Evolutionary conservation across 2,888 invertebrate species (phyloP).

Genomic region (Amblyjoppa proteus): DNA sequence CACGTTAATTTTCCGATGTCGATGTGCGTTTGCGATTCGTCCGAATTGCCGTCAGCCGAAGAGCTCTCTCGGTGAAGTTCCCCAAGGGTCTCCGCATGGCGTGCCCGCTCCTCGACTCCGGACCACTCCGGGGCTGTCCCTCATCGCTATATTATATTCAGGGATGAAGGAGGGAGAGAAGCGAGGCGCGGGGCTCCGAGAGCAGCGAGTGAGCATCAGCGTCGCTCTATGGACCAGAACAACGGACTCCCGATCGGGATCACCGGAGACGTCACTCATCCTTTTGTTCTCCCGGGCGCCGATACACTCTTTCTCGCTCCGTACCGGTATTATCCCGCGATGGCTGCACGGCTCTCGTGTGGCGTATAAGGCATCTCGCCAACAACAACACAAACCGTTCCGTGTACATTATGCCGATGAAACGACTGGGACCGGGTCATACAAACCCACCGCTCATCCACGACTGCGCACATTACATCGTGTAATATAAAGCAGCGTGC

Average conservation of each 20-base stretch:
- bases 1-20: background rate
- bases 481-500: constrained; percentile 26
- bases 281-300: constrained; percentile 76
- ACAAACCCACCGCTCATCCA: constrained; percentile 5
- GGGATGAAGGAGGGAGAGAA: constrained; percentile 26
- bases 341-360: constrained; percentile 47
- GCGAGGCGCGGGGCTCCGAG: constrained; percentile 50
- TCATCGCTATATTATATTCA: constrained; percentile 58
- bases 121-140: constrained; percentile 25
- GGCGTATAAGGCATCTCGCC: constrained; percentile 2
- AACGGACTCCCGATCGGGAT: constrained; percentile 75
- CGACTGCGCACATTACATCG: constrained; percentile 29
- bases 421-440: background rate
- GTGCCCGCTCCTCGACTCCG: background rate
- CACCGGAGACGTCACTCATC: constrained; percentile 81
- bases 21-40: background rate
- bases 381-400: constrained; percentile 1
- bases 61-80: background rate
- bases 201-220: constrained; percentile 64
- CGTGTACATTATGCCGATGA: constrained; percentile 18
- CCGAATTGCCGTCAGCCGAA: constrained; percentile 2
- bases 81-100: constrained; percentile 2
- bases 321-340: constrained; percentile 46
- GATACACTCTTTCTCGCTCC: constrained; percentile 74
- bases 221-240: constrained; percentile 36